Conservation (phyloP, 2,113 vertebrate genomes). For the Larimichthys polyactis region DNA sequence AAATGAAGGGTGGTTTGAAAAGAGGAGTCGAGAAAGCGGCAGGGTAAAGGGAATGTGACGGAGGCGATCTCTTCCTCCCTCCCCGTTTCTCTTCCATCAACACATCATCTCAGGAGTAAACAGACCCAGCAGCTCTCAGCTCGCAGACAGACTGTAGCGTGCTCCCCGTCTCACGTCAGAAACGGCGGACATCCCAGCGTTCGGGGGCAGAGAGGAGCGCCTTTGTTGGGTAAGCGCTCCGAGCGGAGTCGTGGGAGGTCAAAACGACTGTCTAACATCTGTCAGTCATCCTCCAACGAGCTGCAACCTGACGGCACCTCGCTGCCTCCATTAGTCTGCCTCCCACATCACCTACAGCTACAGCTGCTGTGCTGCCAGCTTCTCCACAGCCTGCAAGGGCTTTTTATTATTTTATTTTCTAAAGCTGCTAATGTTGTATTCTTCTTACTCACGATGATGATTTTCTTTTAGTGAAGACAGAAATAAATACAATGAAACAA, state of each 20-base stretch:
- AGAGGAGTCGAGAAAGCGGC: constrained; percentile 12
- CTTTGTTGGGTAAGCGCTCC: constrained; percentile 32
- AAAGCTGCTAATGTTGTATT: constrained; percentile 9
- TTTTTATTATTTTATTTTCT: constrained; percentile 9
- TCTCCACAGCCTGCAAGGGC: constrained; percentile 23
- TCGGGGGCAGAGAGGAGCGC: constrained; percentile 18
- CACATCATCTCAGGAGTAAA: constrained; percentile 37
- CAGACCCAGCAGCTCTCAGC: constrained; percentile 3
- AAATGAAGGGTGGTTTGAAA: constrained; percentile 25
- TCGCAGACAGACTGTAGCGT: constrained; percentile 3
- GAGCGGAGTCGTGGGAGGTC: constrained; percentile 49
- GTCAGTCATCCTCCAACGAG: constrained; percentile 66
- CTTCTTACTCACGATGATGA: neutral
- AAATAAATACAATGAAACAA: neutral
- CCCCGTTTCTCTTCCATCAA: constrained; percentile 14
- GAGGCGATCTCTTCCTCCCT: neutral
- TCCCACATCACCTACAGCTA: constrained; percentile 56
- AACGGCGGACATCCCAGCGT: neutral
- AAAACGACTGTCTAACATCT: constrained; percentile 61
- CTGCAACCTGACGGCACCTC: constrained; percentile 51
- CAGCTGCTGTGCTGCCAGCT: constrained; percentile 38
- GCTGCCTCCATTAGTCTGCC: constrained; percentile 49
- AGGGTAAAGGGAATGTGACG: constrained; percentile 3
- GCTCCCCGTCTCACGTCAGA: neutral
- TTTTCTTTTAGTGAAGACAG: neutral